Percentiles rank a stretch among this genome's conserved stretches.
Conservation (phyloP, 2,888 invertebrate genomes). For the Calephelis perditalis region DNA sequence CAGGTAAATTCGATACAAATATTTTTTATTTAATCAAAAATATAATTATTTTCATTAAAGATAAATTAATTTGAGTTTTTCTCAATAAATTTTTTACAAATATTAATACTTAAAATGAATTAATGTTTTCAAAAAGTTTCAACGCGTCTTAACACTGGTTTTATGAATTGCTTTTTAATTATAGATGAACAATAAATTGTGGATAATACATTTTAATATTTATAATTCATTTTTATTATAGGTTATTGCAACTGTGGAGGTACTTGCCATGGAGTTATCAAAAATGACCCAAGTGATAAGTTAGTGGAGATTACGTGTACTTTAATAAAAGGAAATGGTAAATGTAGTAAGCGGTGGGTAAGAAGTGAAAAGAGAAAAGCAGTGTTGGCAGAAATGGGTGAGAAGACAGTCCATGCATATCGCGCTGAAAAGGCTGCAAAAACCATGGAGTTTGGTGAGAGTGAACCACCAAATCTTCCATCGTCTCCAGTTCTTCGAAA, state of each 20-base stretch:
- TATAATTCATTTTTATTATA: conserved; percentile 5
- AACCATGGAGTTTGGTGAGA: conserved; percentile 10
- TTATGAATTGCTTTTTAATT: no score
- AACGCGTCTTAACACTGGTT: no score
- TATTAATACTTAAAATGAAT: no score
- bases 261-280: conserved; percentile 4
- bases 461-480: conserved; percentile 17
- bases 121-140: no score
- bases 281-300: not conserved
- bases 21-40: no score
- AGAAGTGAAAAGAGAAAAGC: conserved; percentile 2
- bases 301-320: conserved; percentile 3
- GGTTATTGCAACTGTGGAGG: conserved; percentile 8
- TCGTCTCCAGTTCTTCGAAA: conserved; percentile 16
- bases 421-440: conserved; percentile 9
- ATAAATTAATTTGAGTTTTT: no score
- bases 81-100: no score
- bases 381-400: conserved; percentile 9
- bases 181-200: no score
- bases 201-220: no score
- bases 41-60: no score
- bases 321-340: conserved; percentile 12
- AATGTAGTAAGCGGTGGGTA: conserved; percentile 13
- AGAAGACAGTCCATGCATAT: conserved; percentile 9
- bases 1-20: not conserved